Conservation (phyloP, 2,113 vertebrate genomes). For the Carassius auratus region DNA sequence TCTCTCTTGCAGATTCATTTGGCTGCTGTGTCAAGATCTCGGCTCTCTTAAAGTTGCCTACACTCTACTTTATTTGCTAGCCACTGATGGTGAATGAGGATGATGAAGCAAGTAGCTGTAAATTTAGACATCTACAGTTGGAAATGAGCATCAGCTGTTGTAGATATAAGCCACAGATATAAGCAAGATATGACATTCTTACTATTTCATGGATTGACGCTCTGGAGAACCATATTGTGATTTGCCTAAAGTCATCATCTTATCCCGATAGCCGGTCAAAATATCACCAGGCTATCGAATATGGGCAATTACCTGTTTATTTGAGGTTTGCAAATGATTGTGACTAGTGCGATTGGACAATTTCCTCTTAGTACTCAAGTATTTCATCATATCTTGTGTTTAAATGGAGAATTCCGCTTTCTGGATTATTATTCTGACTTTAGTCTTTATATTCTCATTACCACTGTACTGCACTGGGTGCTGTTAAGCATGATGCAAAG, state of each 20-base stretch:
- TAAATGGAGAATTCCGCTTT: background rate
- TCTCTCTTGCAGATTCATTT: conserved; percentile 25
- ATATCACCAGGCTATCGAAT: background rate
- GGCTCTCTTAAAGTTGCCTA: conserved; percentile 22
- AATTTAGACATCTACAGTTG: background rate
- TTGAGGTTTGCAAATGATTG: background rate
- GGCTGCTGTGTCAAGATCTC: conserved; percentile 16
- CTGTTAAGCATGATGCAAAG: conserved; percentile 20
- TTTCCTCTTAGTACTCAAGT: background rate
- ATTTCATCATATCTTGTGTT: background rate
- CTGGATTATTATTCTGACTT: background rate
- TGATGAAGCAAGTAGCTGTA: background rate
- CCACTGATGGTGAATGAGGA: background rate
- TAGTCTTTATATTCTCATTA: background rate
- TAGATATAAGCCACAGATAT: conserved; percentile 5
- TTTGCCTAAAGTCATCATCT: conserved; percentile 13
- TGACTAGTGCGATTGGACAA: no score
- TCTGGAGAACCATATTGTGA: background rate
- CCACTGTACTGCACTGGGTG: background rate
- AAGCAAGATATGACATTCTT: conserved; percentile 6
- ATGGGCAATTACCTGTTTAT: background rate
- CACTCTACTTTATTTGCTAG: background rate
- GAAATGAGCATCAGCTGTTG: background rate
- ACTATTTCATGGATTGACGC: background rate
- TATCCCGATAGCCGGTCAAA: background rate